Conservation (phyloP, 2,113 vertebrate genomes). For the Tragelaphus imberbis region DNA sequence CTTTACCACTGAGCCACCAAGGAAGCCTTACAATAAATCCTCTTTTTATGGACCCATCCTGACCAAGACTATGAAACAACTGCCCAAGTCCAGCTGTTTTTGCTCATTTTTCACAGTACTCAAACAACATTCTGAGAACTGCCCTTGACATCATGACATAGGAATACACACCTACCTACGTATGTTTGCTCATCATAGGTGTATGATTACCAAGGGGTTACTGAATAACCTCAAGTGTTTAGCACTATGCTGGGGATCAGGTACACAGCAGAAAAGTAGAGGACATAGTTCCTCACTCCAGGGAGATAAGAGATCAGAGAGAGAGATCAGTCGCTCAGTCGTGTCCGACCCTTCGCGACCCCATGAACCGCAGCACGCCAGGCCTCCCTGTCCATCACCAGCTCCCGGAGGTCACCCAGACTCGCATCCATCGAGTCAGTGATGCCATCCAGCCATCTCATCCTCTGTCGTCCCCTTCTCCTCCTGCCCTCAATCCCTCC, state of each 20-base stretch:
- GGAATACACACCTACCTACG: background rate
- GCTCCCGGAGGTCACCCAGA: no score
- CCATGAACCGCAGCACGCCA: no score
- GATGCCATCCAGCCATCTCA: no score
- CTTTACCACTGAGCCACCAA: background rate
- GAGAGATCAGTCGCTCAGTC: no score
- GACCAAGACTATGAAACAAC: background rate
- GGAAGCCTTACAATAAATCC: background rate
- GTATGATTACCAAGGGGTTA: background rate
- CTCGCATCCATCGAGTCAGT: no score
- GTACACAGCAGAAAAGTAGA: background rate
- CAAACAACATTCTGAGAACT: background rate
- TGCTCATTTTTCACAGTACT: background rate
- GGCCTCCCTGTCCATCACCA: no score
- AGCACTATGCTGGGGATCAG: background rate
- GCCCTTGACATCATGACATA: background rate
- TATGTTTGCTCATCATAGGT: background rate
- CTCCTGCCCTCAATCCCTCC: no score
- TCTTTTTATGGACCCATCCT: background rate
- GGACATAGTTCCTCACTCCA: background rate
- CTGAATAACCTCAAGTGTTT: background rate
- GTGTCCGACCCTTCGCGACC: no score
- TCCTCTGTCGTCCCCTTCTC: no score
- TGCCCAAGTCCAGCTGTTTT: background rate
- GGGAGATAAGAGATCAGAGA: no score